These are phyloP conservation scores for Tetragonula clypearis DNA, from an alignment of 1,140 invertebrate genomes.

Conservation along the genomic window DNA sequence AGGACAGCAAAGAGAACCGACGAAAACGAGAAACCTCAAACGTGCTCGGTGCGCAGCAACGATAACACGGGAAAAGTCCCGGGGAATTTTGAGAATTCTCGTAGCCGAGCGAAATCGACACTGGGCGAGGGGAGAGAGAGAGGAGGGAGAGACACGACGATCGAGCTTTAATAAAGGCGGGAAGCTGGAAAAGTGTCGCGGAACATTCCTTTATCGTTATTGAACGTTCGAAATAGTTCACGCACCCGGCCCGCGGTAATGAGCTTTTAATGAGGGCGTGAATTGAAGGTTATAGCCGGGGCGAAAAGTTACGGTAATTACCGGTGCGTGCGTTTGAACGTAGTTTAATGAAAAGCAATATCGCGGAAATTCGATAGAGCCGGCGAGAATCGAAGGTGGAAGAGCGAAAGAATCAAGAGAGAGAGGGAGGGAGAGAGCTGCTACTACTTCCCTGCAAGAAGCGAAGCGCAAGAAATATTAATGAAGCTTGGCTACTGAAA, in stretches of 20 bases:
- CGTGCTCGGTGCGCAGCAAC: conserved; percentile 19
- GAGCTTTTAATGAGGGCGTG: conserved; percentile 62
- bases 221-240: conserved; percentile 64
- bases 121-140: not conserved
- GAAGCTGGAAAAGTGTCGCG: conserved; percentile 33
- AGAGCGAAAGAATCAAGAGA: not conserved
- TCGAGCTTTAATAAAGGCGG: conserved; percentile 60
- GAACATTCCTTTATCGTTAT: conserved; percentile 62
- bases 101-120: conserved; percentile 28
- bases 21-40: conserved; percentile 32
- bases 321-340: conserved; percentile 52
- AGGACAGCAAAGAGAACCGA: not conserved
- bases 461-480: conserved; percentile 63
- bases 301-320: conserved; percentile 62
- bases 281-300: conserved; percentile 49
- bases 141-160: not conserved
- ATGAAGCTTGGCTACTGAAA: conserved; percentile 53
- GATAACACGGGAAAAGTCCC: conserved; percentile 32
- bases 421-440: not conserved
- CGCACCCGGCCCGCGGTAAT: conserved; percentile 54
- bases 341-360: conserved; percentile 67
- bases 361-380: conserved; percentile 59
- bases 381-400: not conserved
- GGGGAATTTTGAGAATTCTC: conserved; percentile 57
- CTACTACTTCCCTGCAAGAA: conserved; percentile 38